Percentiles rank a stretch among this genome's conserved stretches.
Evolutionary conservation across 2,113 vertebrate genomes (phyloP).

Genomic region (Centropus bengalensis): DNA sequence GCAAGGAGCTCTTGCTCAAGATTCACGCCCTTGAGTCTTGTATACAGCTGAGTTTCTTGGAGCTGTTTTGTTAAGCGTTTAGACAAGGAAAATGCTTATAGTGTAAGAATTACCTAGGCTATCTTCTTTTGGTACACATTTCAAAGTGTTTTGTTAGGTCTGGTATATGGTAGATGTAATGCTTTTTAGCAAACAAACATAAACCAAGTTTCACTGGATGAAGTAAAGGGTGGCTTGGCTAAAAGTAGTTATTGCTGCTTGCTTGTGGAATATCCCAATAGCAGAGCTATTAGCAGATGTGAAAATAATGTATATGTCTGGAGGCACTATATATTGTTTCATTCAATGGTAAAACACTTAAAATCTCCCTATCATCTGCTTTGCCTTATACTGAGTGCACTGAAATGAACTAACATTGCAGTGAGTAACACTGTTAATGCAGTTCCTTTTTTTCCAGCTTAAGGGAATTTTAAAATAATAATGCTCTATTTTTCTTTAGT

Average conservation of each 20-base stretch:
- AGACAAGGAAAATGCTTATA: neutral
- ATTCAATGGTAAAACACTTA: neutral
- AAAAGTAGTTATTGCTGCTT: conserved; percentile 32
- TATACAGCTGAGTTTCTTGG: neutral
- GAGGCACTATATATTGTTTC: neutral
- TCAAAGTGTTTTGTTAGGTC: neutral
- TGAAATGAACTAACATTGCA: neutral
- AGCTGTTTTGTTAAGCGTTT: neutral
- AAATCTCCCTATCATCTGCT: neutral
- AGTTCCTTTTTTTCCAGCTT: neutral
- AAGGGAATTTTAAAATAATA: neutral
- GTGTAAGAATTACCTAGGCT: neutral
- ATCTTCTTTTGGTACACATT: neutral
- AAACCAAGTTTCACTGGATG: conserved; percentile 8
- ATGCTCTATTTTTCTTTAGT: neutral
- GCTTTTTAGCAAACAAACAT: neutral
- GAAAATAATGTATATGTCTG: neutral
- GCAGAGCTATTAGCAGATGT: neutral
- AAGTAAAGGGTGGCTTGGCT: conserved; percentile 6
- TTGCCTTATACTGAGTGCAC: neutral
- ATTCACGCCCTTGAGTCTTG: neutral
- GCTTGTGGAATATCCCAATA: neutral
- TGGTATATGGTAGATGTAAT: neutral
- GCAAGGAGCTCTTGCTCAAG: neutral
- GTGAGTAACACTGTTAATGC: neutral